Base-by-base conservation (phyloP, 2,113 vertebrate genomes). In the Anoura caudifer region DNA sequence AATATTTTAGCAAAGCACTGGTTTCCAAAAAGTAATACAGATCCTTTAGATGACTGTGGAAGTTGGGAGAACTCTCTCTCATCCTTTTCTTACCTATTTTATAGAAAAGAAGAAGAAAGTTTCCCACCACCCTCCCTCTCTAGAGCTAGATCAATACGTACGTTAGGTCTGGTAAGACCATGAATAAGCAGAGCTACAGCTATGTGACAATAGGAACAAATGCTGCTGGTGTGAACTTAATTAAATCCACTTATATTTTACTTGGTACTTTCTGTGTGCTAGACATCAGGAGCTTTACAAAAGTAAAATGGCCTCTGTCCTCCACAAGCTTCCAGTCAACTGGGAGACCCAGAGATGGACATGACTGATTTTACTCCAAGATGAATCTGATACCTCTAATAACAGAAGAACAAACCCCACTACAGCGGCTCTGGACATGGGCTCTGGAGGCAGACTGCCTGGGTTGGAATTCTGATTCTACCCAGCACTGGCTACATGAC, bases 1-100 rank as follows among this genome's bases (percentile, higher is more conserved):
- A 63, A 87, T 54, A 92, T 43, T 77, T 95, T 83, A 95, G 96
- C 75, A 83, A 76, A 87, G 38, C 13, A 75, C 36, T 92, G 52
- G 77, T 97, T 95, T 98, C 87, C 61, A 92, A 38, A 56, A 76
- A 97, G 82, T 94, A 94, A 88, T 26, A 45, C 0, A 0, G 89
- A 77, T 52, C 33, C 93, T 73, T 82, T 80, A 73, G 52, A 63
- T 96, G 50, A 93, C 33, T 28, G 50, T 36, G 41, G 76, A 93
- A 77, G 38, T n/a, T 50, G 9, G 38, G 15, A 95, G 28, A 72
- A 63, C n/a, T 31, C 52, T 3, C 33, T 19, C 63, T 89, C 28
- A 33, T 36, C 43, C 31, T 95, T 89, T 81, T 69, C 65, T 84
- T 45, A 63, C 36, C 54, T 36, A 33, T 82, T 82, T 86, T 59